Percentiles rank a stretch among this genome's conserved stretches.
Conservation (phyloP, 2,113 vertebrate genomes). For the Sprattus sprattus region DNA sequence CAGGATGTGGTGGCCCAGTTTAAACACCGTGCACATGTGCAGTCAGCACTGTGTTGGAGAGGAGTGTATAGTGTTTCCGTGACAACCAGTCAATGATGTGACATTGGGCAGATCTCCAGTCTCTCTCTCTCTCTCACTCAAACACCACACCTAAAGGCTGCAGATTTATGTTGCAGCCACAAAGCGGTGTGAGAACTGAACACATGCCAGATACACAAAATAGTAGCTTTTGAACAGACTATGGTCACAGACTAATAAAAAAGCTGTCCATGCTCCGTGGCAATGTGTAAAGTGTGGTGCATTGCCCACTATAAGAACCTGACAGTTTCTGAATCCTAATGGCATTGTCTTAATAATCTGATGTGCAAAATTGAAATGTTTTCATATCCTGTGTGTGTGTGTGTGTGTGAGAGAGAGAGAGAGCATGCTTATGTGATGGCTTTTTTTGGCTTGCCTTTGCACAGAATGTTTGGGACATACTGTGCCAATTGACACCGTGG, state of each 20-base stretch:
- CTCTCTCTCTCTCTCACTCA: neutral
- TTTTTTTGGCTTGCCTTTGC: neutral
- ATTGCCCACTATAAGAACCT: neutral
- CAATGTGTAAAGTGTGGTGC: neutral
- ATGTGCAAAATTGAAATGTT: neutral
- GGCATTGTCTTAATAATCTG: neutral
- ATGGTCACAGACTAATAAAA: neutral
- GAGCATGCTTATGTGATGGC: too few relatives aligned
- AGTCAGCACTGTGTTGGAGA: neutral
- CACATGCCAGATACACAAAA: neutral
- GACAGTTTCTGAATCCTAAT: neutral
- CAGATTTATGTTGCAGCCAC: neutral
- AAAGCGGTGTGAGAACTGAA: slow-evolving; percentile 7
- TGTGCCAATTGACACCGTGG: neutral
- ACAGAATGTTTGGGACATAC: neutral
- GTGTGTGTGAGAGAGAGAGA: too few relatives aligned
- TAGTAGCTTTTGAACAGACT: neutral
- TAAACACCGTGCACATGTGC: neutral
- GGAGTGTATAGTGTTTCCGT: neutral
- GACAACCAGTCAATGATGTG: neutral
- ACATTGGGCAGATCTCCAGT: neutral
- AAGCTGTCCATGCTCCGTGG: neutral
- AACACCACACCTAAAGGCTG: neutral
- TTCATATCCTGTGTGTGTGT: neutral
- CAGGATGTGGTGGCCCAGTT: slow-evolving; percentile 7